Evolutionary conservation across 2,888 invertebrate species (phyloP).

Genomic region (Diarsia dahlii): DNA sequence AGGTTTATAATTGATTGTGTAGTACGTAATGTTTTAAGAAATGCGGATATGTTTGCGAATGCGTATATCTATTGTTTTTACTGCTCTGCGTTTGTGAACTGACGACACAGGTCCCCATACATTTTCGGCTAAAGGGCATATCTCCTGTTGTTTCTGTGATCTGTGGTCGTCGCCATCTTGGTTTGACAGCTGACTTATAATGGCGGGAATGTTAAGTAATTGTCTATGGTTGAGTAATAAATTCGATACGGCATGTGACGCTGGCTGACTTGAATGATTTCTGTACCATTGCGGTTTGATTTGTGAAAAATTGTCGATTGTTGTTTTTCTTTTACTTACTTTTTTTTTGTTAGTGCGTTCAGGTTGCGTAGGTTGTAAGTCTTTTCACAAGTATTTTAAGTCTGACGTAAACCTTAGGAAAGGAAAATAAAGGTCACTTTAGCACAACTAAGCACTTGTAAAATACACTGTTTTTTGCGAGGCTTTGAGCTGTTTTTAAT

Average conservation of each 20-base stretch:
- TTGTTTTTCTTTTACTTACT: neutral
- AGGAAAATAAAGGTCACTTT: too few relatives aligned
- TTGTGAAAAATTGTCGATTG: slow-evolving; percentile 39
- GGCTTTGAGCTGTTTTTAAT: neutral
- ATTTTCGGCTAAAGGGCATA: too few relatives aligned
- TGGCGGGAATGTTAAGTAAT: slow-evolving; percentile 78
- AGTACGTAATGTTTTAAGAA: too few relatives aligned
- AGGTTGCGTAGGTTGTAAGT: neutral
- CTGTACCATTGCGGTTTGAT: slow-evolving; percentile 66
- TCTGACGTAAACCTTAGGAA: too few relatives aligned
- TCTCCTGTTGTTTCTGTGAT: too few relatives aligned
- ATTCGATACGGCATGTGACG: slow-evolving; percentile 75
- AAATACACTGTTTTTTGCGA: neutral
- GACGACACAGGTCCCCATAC: too few relatives aligned
- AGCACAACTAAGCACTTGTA: too few relatives aligned
- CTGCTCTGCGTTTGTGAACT: too few relatives aligned
- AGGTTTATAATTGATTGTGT: too few relatives aligned
- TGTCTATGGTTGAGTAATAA: slow-evolving; percentile 81
- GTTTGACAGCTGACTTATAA: slow-evolving; percentile 79
- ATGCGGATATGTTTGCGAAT: too few relatives aligned
- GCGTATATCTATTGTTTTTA: too few relatives aligned
- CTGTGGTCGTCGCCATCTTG: slow-evolving; percentile 79
- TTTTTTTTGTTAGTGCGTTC: slow-evolving; percentile 1
- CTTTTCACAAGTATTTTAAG: too few relatives aligned
- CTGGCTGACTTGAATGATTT: slow-evolving; percentile 67